phyloP scores from a whole-genome alignment of 2,113 vertebrate genomes.

The Myxocyprinus asiaticus region DNA sequence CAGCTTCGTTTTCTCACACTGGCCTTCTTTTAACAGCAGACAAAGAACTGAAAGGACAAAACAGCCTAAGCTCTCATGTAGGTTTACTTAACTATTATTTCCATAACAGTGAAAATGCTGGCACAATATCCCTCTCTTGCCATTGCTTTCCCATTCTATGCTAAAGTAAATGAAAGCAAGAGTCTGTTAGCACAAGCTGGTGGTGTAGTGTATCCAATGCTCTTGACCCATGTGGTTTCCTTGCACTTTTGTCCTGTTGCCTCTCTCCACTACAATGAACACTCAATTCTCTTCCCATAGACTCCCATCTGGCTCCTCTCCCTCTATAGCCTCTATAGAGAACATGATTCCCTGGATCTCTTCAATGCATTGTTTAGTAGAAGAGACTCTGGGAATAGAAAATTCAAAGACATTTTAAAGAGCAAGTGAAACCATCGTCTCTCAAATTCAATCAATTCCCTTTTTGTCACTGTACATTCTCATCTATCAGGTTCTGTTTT shows the following conservation, averaged over 20 bases:
- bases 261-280: constrained; percentile 49
- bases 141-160: too few species aligned
- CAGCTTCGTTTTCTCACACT: too few species aligned
- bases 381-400: background rate
- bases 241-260: constrained; percentile 47
- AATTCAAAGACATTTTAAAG: constrained; percentile 5
- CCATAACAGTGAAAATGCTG: too few species aligned
- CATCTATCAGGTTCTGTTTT: background rate
- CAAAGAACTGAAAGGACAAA: too few species aligned
- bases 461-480: background rate
- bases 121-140: too few species aligned
- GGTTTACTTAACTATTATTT: too few species aligned
- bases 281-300: constrained; percentile 35
- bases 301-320: constrained; percentile 1
- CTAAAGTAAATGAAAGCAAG: too few species aligned
- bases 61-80: too few species aligned
- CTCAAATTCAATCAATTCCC: background rate
- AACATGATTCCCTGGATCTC: constrained; percentile 19
- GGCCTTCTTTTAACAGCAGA: too few species aligned
- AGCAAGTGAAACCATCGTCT: background rate
- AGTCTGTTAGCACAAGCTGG: too few species aligned
- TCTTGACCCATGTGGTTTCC: constrained; percentile 61
- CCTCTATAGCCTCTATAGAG: background rate
- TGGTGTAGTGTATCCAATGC: constrained; percentile 54
- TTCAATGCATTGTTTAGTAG: background rate